Evolutionary conservation across 2,113 vertebrate species (phyloP).

Genomic region (Odobenus rosmarus): DNA sequence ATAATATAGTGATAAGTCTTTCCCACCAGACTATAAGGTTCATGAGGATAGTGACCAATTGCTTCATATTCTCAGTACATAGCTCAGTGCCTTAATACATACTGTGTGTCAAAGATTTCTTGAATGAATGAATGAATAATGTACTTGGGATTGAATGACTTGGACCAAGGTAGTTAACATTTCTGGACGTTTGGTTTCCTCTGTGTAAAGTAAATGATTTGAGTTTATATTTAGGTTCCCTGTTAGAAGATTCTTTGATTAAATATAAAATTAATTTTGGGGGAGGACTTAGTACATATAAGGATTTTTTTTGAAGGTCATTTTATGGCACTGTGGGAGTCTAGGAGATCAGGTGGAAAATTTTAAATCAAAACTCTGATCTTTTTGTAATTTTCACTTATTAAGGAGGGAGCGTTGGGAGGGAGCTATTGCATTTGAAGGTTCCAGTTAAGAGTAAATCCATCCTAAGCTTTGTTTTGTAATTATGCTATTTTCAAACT

Average conservation of each 20-base stretch:
- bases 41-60: not conserved
- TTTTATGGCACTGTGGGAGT: not conserved
- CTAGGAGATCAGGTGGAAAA: not conserved
- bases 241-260: constrained; percentile 22
- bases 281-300: not conserved
- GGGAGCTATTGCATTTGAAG: not conserved
- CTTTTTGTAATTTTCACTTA: constrained; percentile 41
- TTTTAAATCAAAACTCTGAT: constrained; percentile 1
- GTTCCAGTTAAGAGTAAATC: not conserved
- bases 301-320: constrained; percentile 33
- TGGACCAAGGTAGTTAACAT: not conserved
- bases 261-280: not conserved
- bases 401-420: not conserved
- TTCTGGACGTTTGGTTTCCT: constrained; percentile 37
- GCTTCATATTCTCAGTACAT: not conserved
- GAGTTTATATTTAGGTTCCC: constrained; percentile 23
- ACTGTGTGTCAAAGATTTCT: not conserved
- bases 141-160: not conserved
- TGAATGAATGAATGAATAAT: not conserved
- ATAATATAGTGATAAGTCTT: not conserved
- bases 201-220: not conserved
- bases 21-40: not conserved
- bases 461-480: constrained; percentile 35
- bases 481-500: constrained; percentile 4
- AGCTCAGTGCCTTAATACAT: not conserved